Evolutionary conservation across 2,113 vertebrate genomes (phyloP).

Genomic region (Isichthys henryi): DNA sequence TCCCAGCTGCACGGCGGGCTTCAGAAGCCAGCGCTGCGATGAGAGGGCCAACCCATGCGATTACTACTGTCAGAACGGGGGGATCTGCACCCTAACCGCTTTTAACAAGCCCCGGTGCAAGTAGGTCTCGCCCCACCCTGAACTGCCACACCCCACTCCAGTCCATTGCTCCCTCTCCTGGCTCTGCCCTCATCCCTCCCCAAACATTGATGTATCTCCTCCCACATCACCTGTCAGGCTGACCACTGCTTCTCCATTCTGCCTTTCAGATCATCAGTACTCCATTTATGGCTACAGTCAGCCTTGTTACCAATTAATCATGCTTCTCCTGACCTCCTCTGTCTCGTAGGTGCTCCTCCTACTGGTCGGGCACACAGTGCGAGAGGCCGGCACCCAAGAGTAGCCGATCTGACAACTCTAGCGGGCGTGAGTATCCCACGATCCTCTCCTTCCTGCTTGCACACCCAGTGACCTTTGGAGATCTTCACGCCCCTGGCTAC

Average conservation of each 20-base stretch:
- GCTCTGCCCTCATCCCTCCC: background rate
- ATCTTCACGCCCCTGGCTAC: background rate
- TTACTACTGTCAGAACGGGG: conserved; percentile 92
- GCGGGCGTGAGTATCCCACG: conserved; percentile 65
- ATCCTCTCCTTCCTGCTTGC: background rate
- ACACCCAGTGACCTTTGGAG: background rate
- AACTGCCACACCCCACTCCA: background rate
- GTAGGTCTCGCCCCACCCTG: conserved; percentile 64
- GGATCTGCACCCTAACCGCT: conserved; percentile 83
- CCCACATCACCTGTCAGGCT: background rate
- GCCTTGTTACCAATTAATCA: conserved; percentile 24
- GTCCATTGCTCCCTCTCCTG: background rate
- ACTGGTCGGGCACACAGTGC: conserved; percentile 81
- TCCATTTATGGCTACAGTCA: conserved; percentile 14
- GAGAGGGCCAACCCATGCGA: conserved; percentile 85
- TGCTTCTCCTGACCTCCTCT: conserved; percentile 42
- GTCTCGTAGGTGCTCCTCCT: conserved; percentile 69
- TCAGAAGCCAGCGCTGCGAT: conserved; percentile 88
- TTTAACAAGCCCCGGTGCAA: conserved; percentile 89
- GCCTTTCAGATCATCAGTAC: conserved; percentile 22
- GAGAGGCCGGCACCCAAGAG: conserved; percentile 74
- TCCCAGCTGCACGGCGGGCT: conserved; percentile 84
- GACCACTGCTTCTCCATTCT: conserved; percentile 2
- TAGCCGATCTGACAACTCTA: conserved; percentile 73
- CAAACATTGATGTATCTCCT: background rate